phyloP scores from a whole-genome alignment of 2,888 invertebrate species.

The Leucoma salicis region DNA sequence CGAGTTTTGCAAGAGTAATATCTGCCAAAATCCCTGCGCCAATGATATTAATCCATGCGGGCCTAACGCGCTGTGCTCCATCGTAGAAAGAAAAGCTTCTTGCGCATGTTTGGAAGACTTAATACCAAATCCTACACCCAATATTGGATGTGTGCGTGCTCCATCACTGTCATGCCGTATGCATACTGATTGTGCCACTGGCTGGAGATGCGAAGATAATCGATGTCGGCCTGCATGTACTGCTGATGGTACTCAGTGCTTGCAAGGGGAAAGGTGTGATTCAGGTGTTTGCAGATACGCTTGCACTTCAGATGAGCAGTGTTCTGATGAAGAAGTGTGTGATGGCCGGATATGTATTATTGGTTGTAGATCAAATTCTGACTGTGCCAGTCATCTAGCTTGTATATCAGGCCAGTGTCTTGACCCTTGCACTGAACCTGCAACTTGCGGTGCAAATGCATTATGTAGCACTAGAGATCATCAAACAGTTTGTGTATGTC shows the following conservation, averaged over 20 bases:
- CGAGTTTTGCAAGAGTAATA: slow-evolving; percentile 90
- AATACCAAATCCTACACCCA: slow-evolving; percentile 93
- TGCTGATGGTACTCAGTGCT: slow-evolving; percentile 85
- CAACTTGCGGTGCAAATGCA: slow-evolving; percentile 93
- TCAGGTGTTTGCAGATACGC: slow-evolving; percentile 91
- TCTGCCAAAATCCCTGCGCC: slow-evolving; percentile 89
- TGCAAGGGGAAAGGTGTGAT: slow-evolving; percentile 90
- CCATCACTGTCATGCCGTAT: slow-evolving; percentile 88
- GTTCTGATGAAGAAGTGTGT: slow-evolving; percentile 93
- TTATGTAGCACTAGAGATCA: slow-evolving; percentile 87
- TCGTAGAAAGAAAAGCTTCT: slow-evolving; percentile 89
- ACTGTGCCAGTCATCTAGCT: slow-evolving; percentile 87
- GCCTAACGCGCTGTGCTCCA: slow-evolving; percentile 91
- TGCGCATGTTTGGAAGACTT: slow-evolving; percentile 90
- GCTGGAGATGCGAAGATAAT: slow-evolving; percentile 87
- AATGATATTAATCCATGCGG: slow-evolving; percentile 88
- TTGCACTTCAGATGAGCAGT: slow-evolving; percentile 92
- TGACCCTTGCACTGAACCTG: slow-evolving; percentile 88
- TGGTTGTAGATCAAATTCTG: slow-evolving; percentile 91
- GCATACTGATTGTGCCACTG: slow-evolving; percentile 88
- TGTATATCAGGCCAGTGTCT: slow-evolving; percentile 91
- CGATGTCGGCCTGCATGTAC: slow-evolving; percentile 91
- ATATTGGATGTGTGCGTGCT: slow-evolving; percentile 92
- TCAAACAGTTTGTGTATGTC: slow-evolving; percentile 88
- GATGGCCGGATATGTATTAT: slow-evolving; percentile 89